These are phyloP conservation scores for Oriolus oriolus DNA, from an alignment of 2,113 vertebrate species.

Conservation along the genomic window DNA sequence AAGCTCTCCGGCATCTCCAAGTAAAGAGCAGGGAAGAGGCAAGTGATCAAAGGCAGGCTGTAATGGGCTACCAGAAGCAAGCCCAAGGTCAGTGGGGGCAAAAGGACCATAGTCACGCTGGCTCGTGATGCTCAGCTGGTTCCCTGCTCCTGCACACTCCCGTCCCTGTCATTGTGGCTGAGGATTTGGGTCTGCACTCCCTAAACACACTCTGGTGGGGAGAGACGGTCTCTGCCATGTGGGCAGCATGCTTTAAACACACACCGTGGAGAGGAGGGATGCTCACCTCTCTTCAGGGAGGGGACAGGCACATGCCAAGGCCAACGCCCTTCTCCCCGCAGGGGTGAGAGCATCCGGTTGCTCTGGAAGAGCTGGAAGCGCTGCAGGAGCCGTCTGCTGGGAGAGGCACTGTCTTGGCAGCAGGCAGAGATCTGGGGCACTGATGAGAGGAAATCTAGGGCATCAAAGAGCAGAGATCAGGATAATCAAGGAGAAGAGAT, in stretches of 20 bases:
- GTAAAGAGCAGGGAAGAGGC: neutral
- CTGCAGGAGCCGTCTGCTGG: neutral
- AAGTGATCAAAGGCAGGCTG: neutral
- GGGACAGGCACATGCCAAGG: neutral
- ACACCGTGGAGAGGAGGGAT: fast-evolving
- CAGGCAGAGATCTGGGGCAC: slow-evolving; percentile 10
- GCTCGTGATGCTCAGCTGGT: neutral
- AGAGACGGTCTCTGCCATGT: neutral
- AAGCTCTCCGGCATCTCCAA: neutral
- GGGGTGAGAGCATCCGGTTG: neutral
- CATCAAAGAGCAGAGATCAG: neutral
- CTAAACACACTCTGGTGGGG: neutral
- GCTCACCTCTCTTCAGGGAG: neutral
- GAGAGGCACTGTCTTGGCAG: neutral
- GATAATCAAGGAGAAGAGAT: slow-evolving; percentile 14
- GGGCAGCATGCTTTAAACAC: neutral
- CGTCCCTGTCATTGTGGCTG: fast-evolving
- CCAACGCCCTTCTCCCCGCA: neutral
- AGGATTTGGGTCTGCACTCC: neutral
- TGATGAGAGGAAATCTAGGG: slow-evolving; percentile 6
- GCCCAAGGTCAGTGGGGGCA: neutral
- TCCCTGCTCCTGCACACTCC: neutral
- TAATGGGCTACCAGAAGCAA: neutral
- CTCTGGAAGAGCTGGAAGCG: neutral
- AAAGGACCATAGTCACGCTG: fast-evolving